Percentiles rank a stretch among this genome's conserved stretches.
Conservation (phyloP, 2,797 vertebrate genomes). For the Alosa sapidissima region DNA sequence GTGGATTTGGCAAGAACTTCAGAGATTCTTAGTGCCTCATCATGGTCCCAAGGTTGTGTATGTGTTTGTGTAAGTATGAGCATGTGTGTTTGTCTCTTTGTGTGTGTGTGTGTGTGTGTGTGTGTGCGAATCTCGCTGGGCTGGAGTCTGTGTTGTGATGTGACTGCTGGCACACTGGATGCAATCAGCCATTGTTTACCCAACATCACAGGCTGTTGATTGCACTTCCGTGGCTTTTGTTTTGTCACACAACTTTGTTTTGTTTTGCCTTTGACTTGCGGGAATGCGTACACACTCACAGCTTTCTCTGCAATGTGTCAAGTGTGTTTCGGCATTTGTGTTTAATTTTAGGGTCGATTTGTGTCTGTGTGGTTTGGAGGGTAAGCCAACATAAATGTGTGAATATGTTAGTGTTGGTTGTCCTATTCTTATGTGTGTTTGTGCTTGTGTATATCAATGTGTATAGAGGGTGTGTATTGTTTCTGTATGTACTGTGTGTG, state of each 20-base stretch:
- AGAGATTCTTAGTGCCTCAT: neutral
- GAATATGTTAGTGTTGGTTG: slow-evolving; percentile 1
- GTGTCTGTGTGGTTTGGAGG: neutral
- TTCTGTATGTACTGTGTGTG: neutral
- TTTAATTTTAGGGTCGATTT: neutral
- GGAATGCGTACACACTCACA: neutral
- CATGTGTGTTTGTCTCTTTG: too few relatives aligned
- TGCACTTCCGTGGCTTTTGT: slow-evolving; percentile 29
- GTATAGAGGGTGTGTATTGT: neutral
- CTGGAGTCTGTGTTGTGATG: slow-evolving; percentile 28
- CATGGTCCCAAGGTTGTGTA: neutral
- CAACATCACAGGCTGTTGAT: slow-evolving; percentile 64
- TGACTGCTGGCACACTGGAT: slow-evolving; percentile 38
- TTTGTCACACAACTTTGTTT: slow-evolving; percentile 15
- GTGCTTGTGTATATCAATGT: neutral
- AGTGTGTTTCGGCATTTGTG: slow-evolving; percentile 40
- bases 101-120: too few relatives aligned
- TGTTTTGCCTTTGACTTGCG: neutral
- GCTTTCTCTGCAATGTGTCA: neutral
- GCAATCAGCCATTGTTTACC: slow-evolving; percentile 48
- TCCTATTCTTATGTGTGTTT: neutral
- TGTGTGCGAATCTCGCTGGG: too few relatives aligned
- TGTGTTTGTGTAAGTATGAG: neutral
- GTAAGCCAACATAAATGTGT: too few relatives aligned
- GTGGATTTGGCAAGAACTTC: neutral